Percentiles rank a stretch among this genome's conserved stretches.
These are phyloP conservation scores for Himantopus leucocephalus DNA, from an alignment of 2,113 vertebrate species.

Conservation along the genomic window DNA sequence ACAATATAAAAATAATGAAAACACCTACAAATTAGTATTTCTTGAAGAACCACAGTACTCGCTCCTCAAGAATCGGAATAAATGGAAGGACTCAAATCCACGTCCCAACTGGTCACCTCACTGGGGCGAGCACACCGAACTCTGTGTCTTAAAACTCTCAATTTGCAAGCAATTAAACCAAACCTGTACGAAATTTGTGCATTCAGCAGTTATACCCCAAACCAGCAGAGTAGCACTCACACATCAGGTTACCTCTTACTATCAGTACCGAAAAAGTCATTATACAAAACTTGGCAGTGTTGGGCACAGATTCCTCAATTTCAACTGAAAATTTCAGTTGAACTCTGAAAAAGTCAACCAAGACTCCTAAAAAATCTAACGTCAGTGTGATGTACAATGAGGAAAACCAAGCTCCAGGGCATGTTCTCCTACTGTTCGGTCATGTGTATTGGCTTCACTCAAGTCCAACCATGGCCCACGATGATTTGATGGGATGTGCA, in stretches of 20 bases:
- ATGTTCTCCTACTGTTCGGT: neutral
- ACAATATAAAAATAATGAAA: neutral
- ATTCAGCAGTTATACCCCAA: neutral
- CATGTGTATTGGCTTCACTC: accelerated
- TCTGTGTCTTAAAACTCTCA: neutral
- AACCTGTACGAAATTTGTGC: neutral
- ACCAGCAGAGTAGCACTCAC: neutral
- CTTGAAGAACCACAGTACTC: neutral
- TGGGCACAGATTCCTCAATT: neutral
- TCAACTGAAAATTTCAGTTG: neutral
- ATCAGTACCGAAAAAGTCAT: neutral
- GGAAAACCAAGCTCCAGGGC: neutral
- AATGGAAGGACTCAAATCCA: neutral
- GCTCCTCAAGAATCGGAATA: neutral
- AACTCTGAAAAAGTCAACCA: neutral
- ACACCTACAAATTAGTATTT: neutral
- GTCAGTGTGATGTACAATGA: neutral
- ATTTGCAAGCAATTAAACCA: neutral
- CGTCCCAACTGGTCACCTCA: neutral
- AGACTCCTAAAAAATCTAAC: neutral
- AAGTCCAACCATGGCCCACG: neutral
- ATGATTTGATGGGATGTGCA: neutral
- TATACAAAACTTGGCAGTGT: neutral
- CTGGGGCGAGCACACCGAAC: neutral
- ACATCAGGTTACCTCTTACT: neutral